These are phyloP conservation scores for Perdix hodgsoniae DNA, from an alignment of 2,797 vertebrate genomes.

Conservation along the genomic window DNA sequence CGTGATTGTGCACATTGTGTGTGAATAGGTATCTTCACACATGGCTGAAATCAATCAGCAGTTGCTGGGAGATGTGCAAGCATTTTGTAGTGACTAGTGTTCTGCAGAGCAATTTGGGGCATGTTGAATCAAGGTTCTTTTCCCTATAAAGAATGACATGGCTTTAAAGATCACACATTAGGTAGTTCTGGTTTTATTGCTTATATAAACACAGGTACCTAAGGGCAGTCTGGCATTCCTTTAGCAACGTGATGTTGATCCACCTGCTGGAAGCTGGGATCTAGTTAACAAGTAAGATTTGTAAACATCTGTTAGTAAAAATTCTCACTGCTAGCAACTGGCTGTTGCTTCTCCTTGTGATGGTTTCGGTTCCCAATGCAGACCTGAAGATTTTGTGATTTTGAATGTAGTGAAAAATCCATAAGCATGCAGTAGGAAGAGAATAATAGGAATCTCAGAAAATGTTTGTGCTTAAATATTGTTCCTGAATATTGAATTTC, in stretches of 20 bases:
- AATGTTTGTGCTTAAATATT: neutral
- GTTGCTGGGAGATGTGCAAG: neutral
- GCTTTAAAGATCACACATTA: neutral
- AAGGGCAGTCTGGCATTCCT: neutral
- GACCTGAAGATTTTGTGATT: neutral
- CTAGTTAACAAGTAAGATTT: neutral
- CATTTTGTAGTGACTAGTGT: neutral
- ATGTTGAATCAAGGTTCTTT: rapidly evolving
- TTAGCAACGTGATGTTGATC: neutral
- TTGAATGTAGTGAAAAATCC: neutral
- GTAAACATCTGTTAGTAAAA: neutral
- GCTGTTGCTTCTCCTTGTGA: neutral
- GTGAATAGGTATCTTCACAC: neutral
- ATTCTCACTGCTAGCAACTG: neutral
- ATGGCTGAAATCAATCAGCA: neutral
- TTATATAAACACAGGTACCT: neutral
- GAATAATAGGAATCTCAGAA: neutral
- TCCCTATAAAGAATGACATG: neutral
- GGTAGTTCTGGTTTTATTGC: neutral
- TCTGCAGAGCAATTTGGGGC: neutral
- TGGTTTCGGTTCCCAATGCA: neutral
- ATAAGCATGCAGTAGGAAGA: neutral
- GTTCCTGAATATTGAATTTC: neutral
- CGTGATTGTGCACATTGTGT: neutral
- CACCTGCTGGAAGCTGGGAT: neutral